Evolutionary conservation across 23 tunicate genomes (phyloP), one percentile per base, ranked within the genome.

Genomic region (Halocynthia roretzi): DNA sequence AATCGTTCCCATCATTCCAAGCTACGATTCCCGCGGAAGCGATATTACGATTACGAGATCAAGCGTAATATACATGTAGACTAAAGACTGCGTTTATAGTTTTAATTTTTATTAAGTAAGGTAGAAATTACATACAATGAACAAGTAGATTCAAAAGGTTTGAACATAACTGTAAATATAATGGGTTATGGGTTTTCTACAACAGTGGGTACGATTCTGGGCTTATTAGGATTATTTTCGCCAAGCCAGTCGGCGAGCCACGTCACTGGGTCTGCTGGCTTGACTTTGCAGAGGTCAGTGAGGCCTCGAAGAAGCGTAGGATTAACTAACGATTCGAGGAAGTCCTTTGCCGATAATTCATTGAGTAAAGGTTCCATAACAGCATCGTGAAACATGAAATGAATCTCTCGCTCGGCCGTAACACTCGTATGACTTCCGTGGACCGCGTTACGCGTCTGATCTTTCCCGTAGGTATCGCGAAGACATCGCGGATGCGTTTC

Each of bases 201-300:
- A 7, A 87, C 81, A 15, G 84, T 76, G 10, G 67, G 82, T 6
- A 19, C 75, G 60, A 93, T 64, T 20, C 71, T 65, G 0, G 99
- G 99, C 70, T 96, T 96, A 86, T 96, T 96, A 5, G 99, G 99
- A 62, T 96, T 96, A 80, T 96, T 90, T 77, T 85, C 91, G 12
- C 62, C 71, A 56, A 96, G 66, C 92, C 96, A 96, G 22, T 96
- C 96, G 18, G 99, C 99, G 51, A 96, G 96, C 99, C 99, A 96
- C 0, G 80, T 82, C 84, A 83, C 82, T 22, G 99, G 93, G 62
- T 96, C 99, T 56, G 78, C 85, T 31, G 99, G 99, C 71, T 96
- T 96, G 64, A 70, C 76, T 68, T 96, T 96, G 63, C 94, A 96
- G 52, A 96, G 75, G 50, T 87, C 87, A 14, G 96, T 84, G 55